phyloP scores from a whole-genome alignment of 2,888 invertebrate species.

The Diarsia brunnea region DNA sequence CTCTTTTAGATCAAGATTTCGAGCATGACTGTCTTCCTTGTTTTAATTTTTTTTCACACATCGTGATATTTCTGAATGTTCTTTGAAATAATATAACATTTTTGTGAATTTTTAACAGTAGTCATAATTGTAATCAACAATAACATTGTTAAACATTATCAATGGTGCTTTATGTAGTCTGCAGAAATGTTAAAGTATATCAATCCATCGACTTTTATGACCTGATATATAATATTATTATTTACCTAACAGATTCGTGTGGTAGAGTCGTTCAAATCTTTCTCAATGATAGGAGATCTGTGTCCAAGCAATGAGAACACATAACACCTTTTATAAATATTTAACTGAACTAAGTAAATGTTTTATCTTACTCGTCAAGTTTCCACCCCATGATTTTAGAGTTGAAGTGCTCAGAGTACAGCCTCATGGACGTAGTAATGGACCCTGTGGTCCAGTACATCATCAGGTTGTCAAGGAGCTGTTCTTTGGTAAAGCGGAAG shows the following conservation, averaged over 20 bases:
- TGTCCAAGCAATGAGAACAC: background rate
- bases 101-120: too few species aligned
- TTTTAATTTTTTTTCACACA: too few species aligned
- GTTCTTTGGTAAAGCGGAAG: constrained; percentile 92
- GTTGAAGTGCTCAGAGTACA: constrained; percentile 93
- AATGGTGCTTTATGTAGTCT: background rate
- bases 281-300: too few species aligned
- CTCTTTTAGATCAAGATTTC: background rate
- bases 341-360: background rate
- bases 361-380: constrained; percentile 84
- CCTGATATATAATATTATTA: background rate
- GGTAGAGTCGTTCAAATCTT: background rate
- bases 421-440: constrained; percentile 93
- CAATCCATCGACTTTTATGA: background rate
- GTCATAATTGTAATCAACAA: background rate
- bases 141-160: background rate
- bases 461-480: constrained; percentile 95
- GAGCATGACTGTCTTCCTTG: background rate
- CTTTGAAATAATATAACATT: too few species aligned
- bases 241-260: background rate
- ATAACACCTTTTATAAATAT: too few species aligned
- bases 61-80: too few species aligned
- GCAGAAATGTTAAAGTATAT: background rate
- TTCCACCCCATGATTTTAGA: constrained; percentile 70
- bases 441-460: constrained; percentile 95